These are phyloP conservation scores for Homalodisca vitripennis DNA, from an alignment of 1,140 invertebrate genomes.

Conservation along the genomic window DNA sequence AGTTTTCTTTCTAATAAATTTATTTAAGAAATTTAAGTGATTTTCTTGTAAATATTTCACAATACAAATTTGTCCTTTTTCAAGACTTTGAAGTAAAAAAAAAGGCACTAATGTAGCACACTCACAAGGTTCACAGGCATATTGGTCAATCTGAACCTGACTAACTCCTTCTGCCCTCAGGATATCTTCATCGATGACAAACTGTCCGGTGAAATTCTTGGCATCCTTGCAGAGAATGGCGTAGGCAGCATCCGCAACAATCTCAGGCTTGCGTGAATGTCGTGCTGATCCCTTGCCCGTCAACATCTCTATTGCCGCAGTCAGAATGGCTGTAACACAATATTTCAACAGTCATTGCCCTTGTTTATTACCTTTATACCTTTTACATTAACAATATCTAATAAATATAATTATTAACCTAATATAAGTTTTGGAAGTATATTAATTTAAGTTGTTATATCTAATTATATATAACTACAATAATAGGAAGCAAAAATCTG, in stretches of 20 bases:
- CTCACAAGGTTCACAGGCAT: slow-evolving; percentile 77
- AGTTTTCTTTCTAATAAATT: too few species aligned
- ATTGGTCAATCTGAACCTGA: slow-evolving; percentile 86
- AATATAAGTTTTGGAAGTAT: too few species aligned
- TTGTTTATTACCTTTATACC: background rate
- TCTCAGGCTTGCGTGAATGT: slow-evolving; percentile 81
- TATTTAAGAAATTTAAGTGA: too few species aligned
- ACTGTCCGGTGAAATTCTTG: slow-evolving; percentile 81
- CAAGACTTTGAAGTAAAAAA: too few species aligned
- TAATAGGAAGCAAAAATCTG: too few species aligned
- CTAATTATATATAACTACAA: too few species aligned
- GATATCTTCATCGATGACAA: slow-evolving; percentile 92
- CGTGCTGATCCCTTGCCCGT: slow-evolving; percentile 58
- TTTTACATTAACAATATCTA: background rate
- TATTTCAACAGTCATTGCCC: too few species aligned
- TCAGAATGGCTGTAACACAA: slow-evolving; percentile 75
- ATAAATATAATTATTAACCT: too few species aligned
- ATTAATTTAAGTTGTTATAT: too few species aligned
- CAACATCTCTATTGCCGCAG: slow-evolving; percentile 96
- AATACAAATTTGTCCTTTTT: too few species aligned
- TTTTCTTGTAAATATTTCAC: too few species aligned
- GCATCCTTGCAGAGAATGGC: slow-evolving; percentile 79
- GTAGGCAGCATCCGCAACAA: slow-evolving; percentile 96
- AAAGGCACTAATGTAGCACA: too few species aligned
- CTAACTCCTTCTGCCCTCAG: slow-evolving; percentile 75